A percentile compares a stretch with the other conserved stretches of the same genome.
Evolutionary conservation across 2,113 vertebrate genomes (phyloP).

Genomic region (Empidonax traillii): DNA sequence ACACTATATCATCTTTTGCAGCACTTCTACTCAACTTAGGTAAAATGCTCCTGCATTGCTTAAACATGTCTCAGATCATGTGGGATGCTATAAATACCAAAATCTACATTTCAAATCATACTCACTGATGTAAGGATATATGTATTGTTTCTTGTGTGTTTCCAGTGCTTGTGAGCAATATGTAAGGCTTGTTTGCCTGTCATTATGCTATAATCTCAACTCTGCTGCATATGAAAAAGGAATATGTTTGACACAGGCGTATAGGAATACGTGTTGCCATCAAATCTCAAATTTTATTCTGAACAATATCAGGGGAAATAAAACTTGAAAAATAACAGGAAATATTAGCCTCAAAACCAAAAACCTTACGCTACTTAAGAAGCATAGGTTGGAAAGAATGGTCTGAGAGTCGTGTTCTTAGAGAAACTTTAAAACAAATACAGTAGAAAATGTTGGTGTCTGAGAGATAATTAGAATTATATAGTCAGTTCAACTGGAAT

Average conservation of each 20-base stretch:
- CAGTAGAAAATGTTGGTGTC: background rate
- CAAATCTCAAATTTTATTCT: background rate
- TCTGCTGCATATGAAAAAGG: background rate
- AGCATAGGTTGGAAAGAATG: background rate
- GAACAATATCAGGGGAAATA: background rate
- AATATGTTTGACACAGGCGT: background rate
- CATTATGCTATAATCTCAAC: background rate
- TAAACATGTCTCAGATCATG: background rate
- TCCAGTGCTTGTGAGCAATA: background rate
- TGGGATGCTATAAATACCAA: constrained; percentile 15
- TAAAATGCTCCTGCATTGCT: background rate
- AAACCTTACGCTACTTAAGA: background rate
- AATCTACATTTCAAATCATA: constrained; percentile 5
- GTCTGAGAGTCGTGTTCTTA: background rate
- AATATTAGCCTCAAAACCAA: background rate
- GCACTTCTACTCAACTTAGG: background rate
- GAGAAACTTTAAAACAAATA: background rate
- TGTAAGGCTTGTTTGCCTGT: background rate
- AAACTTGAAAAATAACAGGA: background rate
- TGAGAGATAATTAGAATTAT: background rate
- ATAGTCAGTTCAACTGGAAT: background rate
- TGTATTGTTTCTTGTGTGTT: background rate
- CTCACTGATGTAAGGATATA: background rate
- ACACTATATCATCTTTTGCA: background rate
- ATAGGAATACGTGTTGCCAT: background rate